Base-by-base conservation (phyloP, 2,113 vertebrate genomes). In the Gobiocypris rarus region DNA sequence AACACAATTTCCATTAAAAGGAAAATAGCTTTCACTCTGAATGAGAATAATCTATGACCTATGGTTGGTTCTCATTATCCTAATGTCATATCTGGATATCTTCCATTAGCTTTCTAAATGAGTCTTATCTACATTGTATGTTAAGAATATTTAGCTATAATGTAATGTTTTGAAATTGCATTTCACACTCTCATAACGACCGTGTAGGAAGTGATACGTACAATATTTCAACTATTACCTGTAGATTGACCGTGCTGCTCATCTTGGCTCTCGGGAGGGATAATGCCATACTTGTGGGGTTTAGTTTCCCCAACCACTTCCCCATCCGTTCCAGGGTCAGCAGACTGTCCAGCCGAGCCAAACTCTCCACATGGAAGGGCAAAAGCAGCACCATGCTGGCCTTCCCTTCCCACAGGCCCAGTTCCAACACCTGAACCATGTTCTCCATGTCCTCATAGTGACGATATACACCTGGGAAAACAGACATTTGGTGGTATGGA, bases 361-460 rank as follows among this genome's bases (percentile, higher is more conserved):
- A 90, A 43, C 67, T 67, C 86, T 93, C 90, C 10, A 93, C 90
- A 2, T 93, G 93, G 75, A 93, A 92, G 69, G 93, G 93, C 86
- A 94, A 70, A 79, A 94, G 90, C 69, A 93, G 83, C 80, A 93
- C 73, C 69, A 93, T 1, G 75, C 91, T 91, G 86, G 89, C 90
- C 69, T 86, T 82, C 17, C 91, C 90, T 4, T 83, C 89, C 86
- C 88, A 92, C 14, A 93, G 89, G 4, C 87, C 87, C 17, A 38
- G 74, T 88, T 93, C 92, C 78, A 94, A 63, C 52, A 93, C 86
- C 89, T 91, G 92, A 59, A 93, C 90, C 93, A 93, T 93, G 87
- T 92, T 92, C 81, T 85, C 87, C 1, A 90, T 48, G 83, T 93
- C 94, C 70, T 92, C 92, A 26, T 87, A 82, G 85, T 89, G 86